Conservation (phyloP, 2,888 invertebrate species). For the Eupithecia inturbata region DNA sequence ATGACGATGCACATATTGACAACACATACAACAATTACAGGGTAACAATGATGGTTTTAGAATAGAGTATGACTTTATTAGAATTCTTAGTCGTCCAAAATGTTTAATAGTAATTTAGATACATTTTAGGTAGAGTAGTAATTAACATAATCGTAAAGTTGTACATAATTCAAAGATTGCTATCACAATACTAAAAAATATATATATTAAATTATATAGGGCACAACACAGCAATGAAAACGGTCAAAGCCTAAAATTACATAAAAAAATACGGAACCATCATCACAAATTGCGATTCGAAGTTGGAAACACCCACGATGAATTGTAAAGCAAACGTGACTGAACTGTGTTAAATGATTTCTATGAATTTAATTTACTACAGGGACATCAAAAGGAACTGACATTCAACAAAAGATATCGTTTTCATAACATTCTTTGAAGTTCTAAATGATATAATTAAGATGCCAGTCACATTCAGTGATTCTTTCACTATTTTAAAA, state of each 20-base stretch:
- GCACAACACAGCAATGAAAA: neutral
- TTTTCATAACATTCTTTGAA: slow-evolving; percentile 43
- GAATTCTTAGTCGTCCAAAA: no score
- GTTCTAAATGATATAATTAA: slow-evolving; percentile 33
- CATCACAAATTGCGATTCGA: neutral
- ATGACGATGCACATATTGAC: no score
- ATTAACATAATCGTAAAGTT: no score
- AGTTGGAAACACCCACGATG: slow-evolving; percentile 5
- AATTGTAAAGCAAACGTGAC: slow-evolving; percentile 42
- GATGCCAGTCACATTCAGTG: slow-evolving; percentile 17
- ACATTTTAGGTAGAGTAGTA: no score
- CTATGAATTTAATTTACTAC: slow-evolving; percentile 63
- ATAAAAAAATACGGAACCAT: slow-evolving; percentile 3
- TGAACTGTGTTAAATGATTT: slow-evolving; percentile 67
- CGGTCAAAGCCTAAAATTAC: neutral
- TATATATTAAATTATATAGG: no score
- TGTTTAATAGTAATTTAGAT: no score
- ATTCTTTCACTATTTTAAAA: slow-evolving; percentile 22
- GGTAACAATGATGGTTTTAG: no score
- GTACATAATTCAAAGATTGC: no score
- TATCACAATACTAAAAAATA: no score
- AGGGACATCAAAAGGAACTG: slow-evolving; percentile 68
- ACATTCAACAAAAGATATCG: slow-evolving; percentile 48
- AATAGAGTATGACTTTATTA: no score
- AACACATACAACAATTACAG: no score